Conservation (phyloP, 2,113 vertebrate genomes). For the Stomatorhinus ivindoensis region DNA sequence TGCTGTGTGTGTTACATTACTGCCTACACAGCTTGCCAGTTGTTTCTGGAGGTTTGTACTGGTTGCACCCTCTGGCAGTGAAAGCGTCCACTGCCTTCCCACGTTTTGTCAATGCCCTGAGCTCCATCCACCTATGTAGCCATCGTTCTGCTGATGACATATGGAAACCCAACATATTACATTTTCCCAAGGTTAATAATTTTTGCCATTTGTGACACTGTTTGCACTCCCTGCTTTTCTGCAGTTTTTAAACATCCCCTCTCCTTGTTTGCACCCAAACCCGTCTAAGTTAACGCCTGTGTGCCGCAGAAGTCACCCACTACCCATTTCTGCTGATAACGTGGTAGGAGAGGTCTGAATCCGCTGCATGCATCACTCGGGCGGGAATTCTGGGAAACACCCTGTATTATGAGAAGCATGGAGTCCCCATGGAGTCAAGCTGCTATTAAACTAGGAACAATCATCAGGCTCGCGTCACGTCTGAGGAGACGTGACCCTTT, state of each 20-base stretch:
- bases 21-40: slow-evolving; percentile 16
- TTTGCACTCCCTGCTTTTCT: background rate
- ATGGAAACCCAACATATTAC: background rate
- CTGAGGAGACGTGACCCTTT: background rate
- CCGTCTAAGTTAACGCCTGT: background rate
- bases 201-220: background rate
- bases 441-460: background rate
- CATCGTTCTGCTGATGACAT: background rate
- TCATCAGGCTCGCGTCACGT: background rate
- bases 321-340: background rate
- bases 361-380: background rate
- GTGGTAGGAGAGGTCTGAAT: background rate
- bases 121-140: background rate
- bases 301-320: background rate
- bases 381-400: background rate
- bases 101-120: background rate
- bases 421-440: background rate
- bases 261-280: background rate
- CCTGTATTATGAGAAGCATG: background rate
- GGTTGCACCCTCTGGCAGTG: background rate
- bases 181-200: background rate
- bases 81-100: background rate
- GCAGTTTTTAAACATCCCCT: background rate
- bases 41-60: slow-evolving; percentile 13
- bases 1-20: slow-evolving; percentile 18